Base-by-base conservation (phyloP, 2,113 vertebrate species). In the Urocolius indicus region DNA sequence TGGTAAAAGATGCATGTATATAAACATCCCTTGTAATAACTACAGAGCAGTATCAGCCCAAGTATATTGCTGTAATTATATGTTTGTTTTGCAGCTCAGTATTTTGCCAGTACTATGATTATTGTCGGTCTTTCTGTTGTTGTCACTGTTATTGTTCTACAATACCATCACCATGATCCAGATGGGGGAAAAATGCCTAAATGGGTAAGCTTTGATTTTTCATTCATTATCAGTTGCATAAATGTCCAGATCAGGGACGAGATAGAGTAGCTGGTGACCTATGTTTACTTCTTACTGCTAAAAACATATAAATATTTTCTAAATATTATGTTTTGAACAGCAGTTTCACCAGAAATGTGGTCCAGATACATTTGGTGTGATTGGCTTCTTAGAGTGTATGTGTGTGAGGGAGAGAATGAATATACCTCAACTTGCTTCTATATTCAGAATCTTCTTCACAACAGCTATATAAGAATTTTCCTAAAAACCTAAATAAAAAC, bases 31-130 rank as follows among this genome's bases (percentile, higher is more conserved):
- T 63, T 81, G 3, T 10, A 59, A 62, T 9, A 80, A n/a, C 65
- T 82, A 54, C 48, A 57, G 81, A 72, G 11, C 52, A 30, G 0
- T 14, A 73, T n/a, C 61, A 61, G 36, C 38, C 34, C 9, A 69
- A 78, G 18, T 62, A 58, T 67, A 61, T 63, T 41, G 16, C 58
- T 88, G 12, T 87, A 84, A 84, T 87, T 54, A 43, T 95, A 73
- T 94, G n/a, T 51, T 95, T 94, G 80, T 90, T 95, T 93, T 86
- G 22, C 98, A 99, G 99, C 99, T 77, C 98, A 99, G 92, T 99
- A 99, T 97, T 99, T 99, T 96, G 99, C 99, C 96, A 99, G 99
- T 93, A 99, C 98, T 62, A 99, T 99, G 99, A 98, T 99, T 95
- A 99, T 99, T 69, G 99, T 99, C n/a, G 98, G 99, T 27, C 98